These are phyloP conservation scores for Hyperoplus lanceolatus DNA, from an alignment of 2,797 vertebrate genomes.

Conservation along the genomic window DNA sequence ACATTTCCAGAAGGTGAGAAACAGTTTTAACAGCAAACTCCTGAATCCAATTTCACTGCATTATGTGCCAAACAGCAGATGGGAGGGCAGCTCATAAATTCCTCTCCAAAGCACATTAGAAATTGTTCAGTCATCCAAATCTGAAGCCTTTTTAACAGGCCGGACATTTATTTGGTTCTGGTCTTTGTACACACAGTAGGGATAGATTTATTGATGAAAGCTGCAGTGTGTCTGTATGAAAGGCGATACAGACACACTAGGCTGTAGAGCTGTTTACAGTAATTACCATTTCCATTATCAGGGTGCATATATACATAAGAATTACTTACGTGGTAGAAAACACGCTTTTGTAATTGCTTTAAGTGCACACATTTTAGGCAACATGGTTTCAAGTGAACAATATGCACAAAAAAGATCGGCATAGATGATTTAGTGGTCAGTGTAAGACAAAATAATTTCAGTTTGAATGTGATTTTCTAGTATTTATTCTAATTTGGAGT, in stretches of 20 bases:
- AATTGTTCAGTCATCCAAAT: conserved; percentile 30
- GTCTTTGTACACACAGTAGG: not conserved
- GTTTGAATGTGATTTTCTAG: not conserved
- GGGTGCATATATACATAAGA: not conserved
- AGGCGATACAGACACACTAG: not conserved
- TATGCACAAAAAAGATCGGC: not conserved
- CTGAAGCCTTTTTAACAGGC: conserved; percentile 13
- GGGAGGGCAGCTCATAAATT: conserved; percentile 19
- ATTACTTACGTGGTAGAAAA: not conserved
- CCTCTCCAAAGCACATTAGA: conserved; percentile 15
- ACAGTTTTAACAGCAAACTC: conserved; percentile 24
- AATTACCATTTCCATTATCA: conserved; percentile 6
- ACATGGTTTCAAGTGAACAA: not conserved
- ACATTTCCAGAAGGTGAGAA: conserved; percentile 52
- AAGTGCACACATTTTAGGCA: conserved; percentile 8
- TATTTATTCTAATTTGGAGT: not conserved
- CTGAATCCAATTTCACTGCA: conserved; percentile 36
- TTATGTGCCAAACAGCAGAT: conserved; percentile 41
- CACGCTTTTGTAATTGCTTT: conserved; percentile 3
- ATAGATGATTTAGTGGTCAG: not conserved
- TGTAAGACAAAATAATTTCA: not conserved
- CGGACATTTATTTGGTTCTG: conserved; percentile 11
- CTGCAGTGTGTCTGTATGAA: not conserved
- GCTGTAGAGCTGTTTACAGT: conserved; percentile 25
- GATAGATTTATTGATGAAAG: not conserved